phyloP scores from a whole-genome alignment of 2,797 vertebrate species.

The Enteromius anoplus region DNA sequence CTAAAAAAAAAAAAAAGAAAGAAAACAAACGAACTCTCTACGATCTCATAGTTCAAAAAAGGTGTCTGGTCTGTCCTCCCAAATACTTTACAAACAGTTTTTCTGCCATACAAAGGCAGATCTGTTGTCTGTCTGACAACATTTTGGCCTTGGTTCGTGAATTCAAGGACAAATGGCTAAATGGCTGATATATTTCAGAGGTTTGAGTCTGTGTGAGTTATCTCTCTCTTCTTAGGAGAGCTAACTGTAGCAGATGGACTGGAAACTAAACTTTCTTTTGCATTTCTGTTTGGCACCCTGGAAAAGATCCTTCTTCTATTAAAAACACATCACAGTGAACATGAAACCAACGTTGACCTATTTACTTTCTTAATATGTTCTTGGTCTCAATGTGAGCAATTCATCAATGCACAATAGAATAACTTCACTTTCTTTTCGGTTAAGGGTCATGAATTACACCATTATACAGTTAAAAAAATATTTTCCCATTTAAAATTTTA shows the following conservation, averaged over 20 bases:
- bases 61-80: slow-evolving; percentile 3
- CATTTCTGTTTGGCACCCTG: not conserved
- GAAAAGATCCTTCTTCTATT: not conserved
- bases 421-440: not conserved
- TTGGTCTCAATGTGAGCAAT: not conserved
- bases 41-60: not conserved
- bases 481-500: too few relatives aligned
- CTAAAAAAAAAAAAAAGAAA: not conserved
- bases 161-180: slow-evolving; percentile 38
- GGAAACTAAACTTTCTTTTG: slow-evolving; percentile 15
- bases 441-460: not conserved
- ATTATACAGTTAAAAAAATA: not conserved
- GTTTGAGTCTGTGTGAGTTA: slow-evolving; percentile 9
- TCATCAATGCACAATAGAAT: not conserved
- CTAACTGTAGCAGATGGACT: slow-evolving; percentile 40
- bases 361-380: not conserved
- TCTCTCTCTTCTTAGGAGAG: slow-evolving; percentile 11
- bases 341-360: not conserved
- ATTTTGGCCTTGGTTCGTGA: slow-evolving; percentile 34
- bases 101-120: slow-evolving; percentile 30
- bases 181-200: slow-evolving; percentile 18
- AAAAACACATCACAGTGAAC: slow-evolving; percentile 14
- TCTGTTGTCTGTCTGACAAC: slow-evolving; percentile 24
- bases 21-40: not conserved
- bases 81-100: slow-evolving; percentile 28